Evolutionary conservation across 2,113 vertebrate species (phyloP).

Genomic region (Poicephalus gulielmi): DNA sequence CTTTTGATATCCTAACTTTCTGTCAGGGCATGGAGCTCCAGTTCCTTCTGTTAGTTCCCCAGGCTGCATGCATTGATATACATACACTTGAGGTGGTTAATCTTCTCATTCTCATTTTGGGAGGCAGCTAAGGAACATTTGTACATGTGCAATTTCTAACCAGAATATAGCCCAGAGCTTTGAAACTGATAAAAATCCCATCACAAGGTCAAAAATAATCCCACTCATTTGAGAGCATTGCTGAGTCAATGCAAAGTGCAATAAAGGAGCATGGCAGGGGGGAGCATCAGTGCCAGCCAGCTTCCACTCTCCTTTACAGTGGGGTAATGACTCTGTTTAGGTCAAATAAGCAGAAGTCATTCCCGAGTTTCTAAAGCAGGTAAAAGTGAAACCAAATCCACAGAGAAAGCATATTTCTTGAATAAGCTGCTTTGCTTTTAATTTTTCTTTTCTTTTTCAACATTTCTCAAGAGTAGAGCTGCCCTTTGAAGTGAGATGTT

Average conservation of each 20-base stretch:
- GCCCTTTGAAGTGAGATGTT: conserved; percentile 56
- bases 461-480: conserved; percentile 29
- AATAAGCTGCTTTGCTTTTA: conserved; percentile 39
- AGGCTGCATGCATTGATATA: accelerated
- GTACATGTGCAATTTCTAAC: neutral
- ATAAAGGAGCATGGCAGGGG: accelerated
- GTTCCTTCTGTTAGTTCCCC: neutral
- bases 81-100: neutral
- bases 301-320: neutral
- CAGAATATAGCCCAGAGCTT: neutral
- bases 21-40: neutral
- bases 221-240: neutral
- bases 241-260: conserved; percentile 1
- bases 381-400: conserved; percentile 29
- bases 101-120: neutral
- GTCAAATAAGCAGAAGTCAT: conserved; percentile 23
- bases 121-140: neutral
- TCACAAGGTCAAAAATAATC: neutral
- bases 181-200: neutral
- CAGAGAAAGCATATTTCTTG: conserved; percentile 4
- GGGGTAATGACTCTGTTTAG: neutral
- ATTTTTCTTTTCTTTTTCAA: neutral
- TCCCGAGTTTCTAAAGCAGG: neutral
- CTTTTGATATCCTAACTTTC: neutral
- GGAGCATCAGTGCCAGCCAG: neutral